Evolutionary conservation across 2,888 invertebrate species (phyloP).

Genomic region (Hoplodrina ambigua): DNA sequence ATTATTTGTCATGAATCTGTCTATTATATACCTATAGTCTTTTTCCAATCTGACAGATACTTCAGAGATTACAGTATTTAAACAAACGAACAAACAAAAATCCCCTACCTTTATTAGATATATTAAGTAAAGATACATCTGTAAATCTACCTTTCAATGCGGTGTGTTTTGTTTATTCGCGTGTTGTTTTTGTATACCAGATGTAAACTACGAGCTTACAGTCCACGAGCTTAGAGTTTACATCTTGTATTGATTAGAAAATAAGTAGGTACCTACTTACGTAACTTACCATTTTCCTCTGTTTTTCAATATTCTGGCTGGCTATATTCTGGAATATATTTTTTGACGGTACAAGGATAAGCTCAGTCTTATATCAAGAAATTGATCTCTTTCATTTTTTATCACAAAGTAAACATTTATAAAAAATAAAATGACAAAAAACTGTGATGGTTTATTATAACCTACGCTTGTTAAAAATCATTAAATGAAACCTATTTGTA

Average conservation of each 20-base stretch:
- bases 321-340: too few relatives aligned
- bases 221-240: too few relatives aligned
- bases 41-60: too few relatives aligned
- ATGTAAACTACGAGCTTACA: not conserved
- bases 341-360: not conserved
- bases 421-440: too few relatives aligned
- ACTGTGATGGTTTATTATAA: too few relatives aligned
- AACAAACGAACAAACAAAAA: too few relatives aligned
- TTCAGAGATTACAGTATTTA: too few relatives aligned
- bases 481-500: constrained; percentile 10
- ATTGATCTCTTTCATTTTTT: not conserved
- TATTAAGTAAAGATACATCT: too few relatives aligned
- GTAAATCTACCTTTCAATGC: not conserved
- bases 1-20: too few relatives aligned
- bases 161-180: not conserved
- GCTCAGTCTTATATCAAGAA: not conserved
- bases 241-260: not conserved
- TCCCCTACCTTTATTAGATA: too few relatives aligned
- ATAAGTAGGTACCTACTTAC: not conserved
- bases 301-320: not conserved
- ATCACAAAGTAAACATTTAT: too few relatives aligned
- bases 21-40: too few relatives aligned
- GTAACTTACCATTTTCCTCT: not conserved
- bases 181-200: not conserved
- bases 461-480: not conserved